These are phyloP conservation scores for Cervus canadensis DNA, from an alignment of 2,113 vertebrate genomes.

Conservation along the genomic window DNA sequence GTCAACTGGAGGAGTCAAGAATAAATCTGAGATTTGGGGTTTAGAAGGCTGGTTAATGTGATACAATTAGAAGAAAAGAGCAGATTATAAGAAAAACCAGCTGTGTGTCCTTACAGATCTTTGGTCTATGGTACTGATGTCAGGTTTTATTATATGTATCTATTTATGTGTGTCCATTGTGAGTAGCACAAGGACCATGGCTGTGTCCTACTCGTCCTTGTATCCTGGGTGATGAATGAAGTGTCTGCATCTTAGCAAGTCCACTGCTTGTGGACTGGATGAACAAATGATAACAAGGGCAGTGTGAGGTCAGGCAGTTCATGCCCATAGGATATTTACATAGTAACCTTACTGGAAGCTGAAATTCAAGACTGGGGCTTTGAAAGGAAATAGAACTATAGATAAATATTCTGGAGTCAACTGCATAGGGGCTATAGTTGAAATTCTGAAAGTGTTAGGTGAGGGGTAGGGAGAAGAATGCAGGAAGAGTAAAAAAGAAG, in stretches of 20 bases:
- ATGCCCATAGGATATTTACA: no score
- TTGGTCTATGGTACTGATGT: rapidly evolving
- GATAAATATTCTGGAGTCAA: not conserved
- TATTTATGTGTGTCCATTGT: not conserved
- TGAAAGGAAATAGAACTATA: not conserved
- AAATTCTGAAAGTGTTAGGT: not conserved
- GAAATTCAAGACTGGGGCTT: not conserved
- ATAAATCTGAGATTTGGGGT: not conserved
- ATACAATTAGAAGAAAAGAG: not conserved
- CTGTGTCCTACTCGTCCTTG: not conserved
- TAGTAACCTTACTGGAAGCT: not conserved
- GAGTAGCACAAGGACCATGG: rapidly evolving
- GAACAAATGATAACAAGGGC: not conserved
- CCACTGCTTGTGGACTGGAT: no score
- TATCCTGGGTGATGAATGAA: not conserved
- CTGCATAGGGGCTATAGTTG: no score
- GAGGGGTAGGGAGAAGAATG: not conserved
- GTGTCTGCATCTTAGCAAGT: not conserved
- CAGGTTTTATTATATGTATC: not conserved
- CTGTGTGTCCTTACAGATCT: no score
- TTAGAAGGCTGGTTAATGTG: not conserved
- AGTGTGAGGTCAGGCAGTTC: not conserved
- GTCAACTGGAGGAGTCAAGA: not conserved
- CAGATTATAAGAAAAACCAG: not conserved
- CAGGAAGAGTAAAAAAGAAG: not conserved